phyloP scores from a whole-genome alignment of 2,797 vertebrate genomes.

The Propithecus deckenii region DNA sequence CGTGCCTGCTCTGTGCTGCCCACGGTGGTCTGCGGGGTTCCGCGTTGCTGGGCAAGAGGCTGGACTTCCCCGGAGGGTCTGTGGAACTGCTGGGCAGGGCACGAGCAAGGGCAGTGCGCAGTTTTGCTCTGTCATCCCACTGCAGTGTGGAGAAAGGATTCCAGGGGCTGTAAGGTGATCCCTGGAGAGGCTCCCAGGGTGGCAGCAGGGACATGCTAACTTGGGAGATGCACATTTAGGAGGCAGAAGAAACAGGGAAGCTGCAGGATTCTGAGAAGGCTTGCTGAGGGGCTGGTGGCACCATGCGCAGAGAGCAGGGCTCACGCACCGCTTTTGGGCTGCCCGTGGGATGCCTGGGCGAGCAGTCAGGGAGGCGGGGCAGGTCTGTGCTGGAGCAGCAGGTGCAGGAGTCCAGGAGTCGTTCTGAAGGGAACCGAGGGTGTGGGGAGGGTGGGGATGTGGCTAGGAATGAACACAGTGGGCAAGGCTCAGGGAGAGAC shows the following conservation, averaged over 20 bases:
- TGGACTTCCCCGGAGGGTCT: not conserved
- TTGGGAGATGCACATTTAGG: not conserved
- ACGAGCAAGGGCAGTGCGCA: too few relatives aligned
- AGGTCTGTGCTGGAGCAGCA: not conserved
- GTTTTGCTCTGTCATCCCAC: not conserved
- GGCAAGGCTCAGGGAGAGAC: not conserved
- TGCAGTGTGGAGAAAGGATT: not conserved
- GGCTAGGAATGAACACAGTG: too few relatives aligned
- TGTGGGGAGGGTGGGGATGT: too few relatives aligned
- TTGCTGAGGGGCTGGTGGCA: not conserved
- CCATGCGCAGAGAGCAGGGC: not conserved
- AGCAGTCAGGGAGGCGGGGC: not conserved
- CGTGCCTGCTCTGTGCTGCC: not conserved
- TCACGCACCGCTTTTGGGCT: too few relatives aligned
- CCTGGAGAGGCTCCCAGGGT: not conserved
- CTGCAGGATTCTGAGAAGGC: not conserved
- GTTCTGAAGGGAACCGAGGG: not conserved
- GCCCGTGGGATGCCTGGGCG: not conserved
- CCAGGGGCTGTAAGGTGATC: not conserved
- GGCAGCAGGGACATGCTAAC: too few relatives aligned
- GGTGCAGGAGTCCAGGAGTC: not conserved
- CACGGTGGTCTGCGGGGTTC: not conserved
- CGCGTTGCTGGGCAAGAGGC: rapidly evolving
- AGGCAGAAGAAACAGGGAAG: not conserved
- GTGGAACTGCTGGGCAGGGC: not conserved